A percentile compares a stretch with the other conserved stretches of the same genome.
These are phyloP conservation scores for Carcina quercana DNA, from an alignment of 2,888 invertebrate species.

Conservation along the genomic window DNA sequence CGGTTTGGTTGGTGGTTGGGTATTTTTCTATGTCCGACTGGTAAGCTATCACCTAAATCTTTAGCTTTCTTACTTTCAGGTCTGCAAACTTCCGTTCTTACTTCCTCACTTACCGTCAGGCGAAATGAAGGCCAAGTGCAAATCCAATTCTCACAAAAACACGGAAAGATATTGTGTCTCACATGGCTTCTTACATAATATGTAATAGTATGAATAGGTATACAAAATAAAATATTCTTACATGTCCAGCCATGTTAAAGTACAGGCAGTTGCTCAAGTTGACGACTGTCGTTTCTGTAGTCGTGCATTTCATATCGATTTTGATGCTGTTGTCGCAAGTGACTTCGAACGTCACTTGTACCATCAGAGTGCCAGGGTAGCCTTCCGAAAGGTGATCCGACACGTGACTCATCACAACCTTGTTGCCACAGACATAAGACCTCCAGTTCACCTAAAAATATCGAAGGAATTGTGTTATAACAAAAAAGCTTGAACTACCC, in stretches of 20 bases:
- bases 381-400: constrained; percentile 90
- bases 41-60: no score
- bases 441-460: constrained; percentile 78
- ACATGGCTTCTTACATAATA: background rate
- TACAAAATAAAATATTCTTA: constrained; percentile 45
- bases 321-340: constrained; percentile 82
- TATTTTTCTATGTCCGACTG: no score
- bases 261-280: constrained; percentile 93
- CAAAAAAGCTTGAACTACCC: no score
- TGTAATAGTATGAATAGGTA: background rate
- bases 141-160: no score
- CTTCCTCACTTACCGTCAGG: no score
- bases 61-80: no score
- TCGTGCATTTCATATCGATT: constrained; percentile 83
- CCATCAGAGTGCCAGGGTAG: constrained; percentile 88
- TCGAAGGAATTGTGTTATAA: no score
- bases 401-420: constrained; percentile 82
- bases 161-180: background rate
- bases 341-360: constrained; percentile 81
- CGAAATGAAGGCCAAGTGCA: no score
- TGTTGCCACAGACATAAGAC: constrained; percentile 71
- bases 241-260: constrained; percentile 95
- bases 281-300: constrained; percentile 86
- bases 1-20: no score
- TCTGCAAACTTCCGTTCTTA: no score